phyloP scores from a whole-genome alignment of 2,113 vertebrate genomes.

The Pipa parva region DNA sequence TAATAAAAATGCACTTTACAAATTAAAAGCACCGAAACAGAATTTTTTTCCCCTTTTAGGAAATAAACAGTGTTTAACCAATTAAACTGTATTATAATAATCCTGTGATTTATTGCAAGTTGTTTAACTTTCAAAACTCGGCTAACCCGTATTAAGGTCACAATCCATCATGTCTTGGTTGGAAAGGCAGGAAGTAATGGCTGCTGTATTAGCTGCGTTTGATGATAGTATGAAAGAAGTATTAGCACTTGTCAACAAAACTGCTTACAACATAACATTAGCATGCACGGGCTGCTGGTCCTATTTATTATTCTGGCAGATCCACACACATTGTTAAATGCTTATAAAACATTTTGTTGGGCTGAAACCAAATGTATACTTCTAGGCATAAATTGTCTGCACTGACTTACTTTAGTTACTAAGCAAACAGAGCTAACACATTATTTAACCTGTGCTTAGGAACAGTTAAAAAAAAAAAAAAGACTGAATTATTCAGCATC shows the following conservation, averaged over 20 bases:
- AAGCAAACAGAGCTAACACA: constrained; percentile 79
- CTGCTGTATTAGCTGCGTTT: constrained; percentile 99
- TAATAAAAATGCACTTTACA: constrained; percentile 99
- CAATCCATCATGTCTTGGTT: constrained; percentile 99
- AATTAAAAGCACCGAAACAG: constrained; percentile 98
- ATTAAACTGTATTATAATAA: constrained; percentile 99
- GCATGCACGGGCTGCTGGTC: constrained; percentile 96
- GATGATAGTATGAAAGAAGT: constrained; percentile 99
- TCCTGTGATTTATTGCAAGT: constrained; percentile 99
- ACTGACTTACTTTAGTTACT: constrained; percentile 76
- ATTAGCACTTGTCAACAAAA: constrained; percentile 99
- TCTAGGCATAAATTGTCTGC: constrained; percentile 79
- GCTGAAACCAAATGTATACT: constrained; percentile 85
- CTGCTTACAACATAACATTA: constrained; percentile 99
- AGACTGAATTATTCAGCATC: constrained; percentile 80
- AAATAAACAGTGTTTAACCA: constrained; percentile 99
- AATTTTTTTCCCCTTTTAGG: constrained; percentile 97
- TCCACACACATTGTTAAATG: constrained; percentile 94
- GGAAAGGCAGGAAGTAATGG: constrained; percentile 95
- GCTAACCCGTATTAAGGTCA: constrained; percentile 99
- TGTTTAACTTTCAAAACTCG: constrained; percentile 99
- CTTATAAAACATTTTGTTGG: constrained; percentile 96
- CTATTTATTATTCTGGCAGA: constrained; percentile 99
- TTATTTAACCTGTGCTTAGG: constrained; percentile 80
- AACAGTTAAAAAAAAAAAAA: constrained; percentile 66